A percentile compares a stretch with the other conserved stretches of the same genome.
These are phyloP conservation scores for Ormyrus pomaceus DNA, from an alignment of 2,888 invertebrate genomes.

Conservation along the genomic window DNA sequence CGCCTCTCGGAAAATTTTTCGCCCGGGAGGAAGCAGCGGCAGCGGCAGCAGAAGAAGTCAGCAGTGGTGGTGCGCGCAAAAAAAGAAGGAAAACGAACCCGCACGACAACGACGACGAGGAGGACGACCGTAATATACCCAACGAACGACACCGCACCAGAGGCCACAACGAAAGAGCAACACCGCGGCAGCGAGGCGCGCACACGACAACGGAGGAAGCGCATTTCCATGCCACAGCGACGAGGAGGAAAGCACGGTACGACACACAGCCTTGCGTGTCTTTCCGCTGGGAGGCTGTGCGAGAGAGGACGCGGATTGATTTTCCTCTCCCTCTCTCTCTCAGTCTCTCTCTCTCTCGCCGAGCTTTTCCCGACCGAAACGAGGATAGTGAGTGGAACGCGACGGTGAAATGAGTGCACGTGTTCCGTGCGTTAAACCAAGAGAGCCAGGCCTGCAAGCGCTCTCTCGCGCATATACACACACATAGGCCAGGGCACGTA, in stretches of 20 bases:
- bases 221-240: conserved; percentile 60
- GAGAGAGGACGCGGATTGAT: conserved; percentile 43
- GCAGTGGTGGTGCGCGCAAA: neutral
- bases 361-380: neutral
- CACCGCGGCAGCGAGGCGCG: no score
- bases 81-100: neutral
- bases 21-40: no score
- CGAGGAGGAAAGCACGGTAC: conserved; percentile 71
- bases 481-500: neutral
- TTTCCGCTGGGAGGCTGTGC: no score
- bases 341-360: conserved; percentile 46
- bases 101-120: neutral
- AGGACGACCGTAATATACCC: conserved; percentile 13
- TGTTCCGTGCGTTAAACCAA: conserved; percentile 53
- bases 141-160: conserved; percentile 16
- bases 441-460: conserved; percentile 1
- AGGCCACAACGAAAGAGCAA: no score
- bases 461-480: conserved; percentile 1
- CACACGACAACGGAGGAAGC: no score
- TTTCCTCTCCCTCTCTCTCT: conserved; percentile 49
- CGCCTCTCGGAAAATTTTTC: no score
- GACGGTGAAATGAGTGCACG: conserved; percentile 57
- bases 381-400: conserved; percentile 51
- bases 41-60: no score
- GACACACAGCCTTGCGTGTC: no score